Evolutionary conservation across 1,140 invertebrate genomes (phyloP).

Genomic region (Pararge aegeria): DNA sequence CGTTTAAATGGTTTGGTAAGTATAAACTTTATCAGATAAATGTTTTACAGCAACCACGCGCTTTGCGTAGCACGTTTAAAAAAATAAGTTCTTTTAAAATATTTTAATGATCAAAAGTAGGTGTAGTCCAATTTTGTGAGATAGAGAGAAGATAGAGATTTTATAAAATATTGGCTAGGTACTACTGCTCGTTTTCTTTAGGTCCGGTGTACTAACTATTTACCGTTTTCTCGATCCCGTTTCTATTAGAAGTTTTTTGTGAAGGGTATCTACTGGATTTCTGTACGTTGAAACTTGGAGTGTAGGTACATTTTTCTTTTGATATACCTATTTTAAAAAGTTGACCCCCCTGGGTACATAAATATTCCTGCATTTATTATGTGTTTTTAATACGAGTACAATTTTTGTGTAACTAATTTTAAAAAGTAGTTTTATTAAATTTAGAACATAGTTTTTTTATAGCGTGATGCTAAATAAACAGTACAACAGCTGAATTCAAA

Average conservation of each 20-base stretch:
- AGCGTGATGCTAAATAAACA: too few species aligned
- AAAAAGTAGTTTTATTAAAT: too few species aligned
- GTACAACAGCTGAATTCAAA: too few species aligned
- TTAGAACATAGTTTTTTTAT: too few species aligned
- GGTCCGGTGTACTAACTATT: not conserved
- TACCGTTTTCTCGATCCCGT: not conserved
- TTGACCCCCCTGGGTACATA: too few species aligned
- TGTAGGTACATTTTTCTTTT: not conserved
- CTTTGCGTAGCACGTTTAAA: conserved; percentile 10
- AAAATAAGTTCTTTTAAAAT: not conserved
- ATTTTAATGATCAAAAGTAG: not conserved
- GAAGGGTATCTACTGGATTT: too few species aligned
- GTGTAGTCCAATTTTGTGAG: too few species aligned
- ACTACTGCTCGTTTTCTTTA: not conserved
- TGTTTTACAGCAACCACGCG: conserved; percentile 38
- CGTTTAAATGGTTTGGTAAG: conserved; percentile 43
- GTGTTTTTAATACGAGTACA: too few species aligned
- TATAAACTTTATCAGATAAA: not conserved
- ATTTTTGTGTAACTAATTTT: too few species aligned
- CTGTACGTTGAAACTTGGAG: too few species aligned
- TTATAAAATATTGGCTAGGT: not conserved
- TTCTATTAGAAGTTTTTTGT: not conserved
- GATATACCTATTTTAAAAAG: not conserved
- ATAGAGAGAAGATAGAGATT: too few species aligned
- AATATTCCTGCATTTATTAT: too few species aligned